phyloP scores from a whole-genome alignment of 1,140 invertebrate genomes.

The Euwallacea fornicatus region DNA sequence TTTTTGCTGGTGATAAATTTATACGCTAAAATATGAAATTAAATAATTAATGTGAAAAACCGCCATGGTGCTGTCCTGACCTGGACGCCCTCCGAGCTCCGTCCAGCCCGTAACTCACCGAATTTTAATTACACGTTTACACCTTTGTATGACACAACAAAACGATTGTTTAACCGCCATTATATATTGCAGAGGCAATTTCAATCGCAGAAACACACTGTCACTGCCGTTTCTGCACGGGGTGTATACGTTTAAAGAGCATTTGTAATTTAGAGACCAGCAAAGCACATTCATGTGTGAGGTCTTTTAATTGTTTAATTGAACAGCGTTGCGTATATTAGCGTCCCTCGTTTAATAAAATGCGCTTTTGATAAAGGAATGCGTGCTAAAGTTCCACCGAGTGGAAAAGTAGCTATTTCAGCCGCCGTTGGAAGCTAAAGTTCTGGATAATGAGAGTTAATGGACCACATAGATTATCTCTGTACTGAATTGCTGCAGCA shows the following conservation, averaged over 20 bases:
- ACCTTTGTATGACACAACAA: too few relatives aligned
- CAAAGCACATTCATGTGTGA: background rate
- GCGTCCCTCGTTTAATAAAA: background rate
- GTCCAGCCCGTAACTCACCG: too few relatives aligned
- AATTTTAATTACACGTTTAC: too few relatives aligned
- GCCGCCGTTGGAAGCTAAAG: background rate
- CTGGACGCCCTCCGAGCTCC: too few relatives aligned
- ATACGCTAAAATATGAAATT: too few relatives aligned
- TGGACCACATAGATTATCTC: background rate
- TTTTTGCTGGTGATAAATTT: too few relatives aligned
- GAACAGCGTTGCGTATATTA: background rate
- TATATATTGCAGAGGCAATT: background rate
- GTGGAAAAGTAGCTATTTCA: too few relatives aligned
- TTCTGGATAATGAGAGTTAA: background rate
- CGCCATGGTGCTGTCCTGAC: too few relatives aligned
- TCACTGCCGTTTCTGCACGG: background rate
- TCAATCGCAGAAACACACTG: constrained; percentile 5
- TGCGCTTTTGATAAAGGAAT: background rate
- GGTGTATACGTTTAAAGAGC: background rate
- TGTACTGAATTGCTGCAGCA: background rate
- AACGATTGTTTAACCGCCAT: too few relatives aligned
- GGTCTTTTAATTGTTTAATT: too few relatives aligned
- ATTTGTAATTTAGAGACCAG: constrained; percentile 5
- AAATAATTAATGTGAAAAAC: too few relatives aligned
- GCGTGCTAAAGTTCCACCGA: background rate